Conservation (phyloP, 2,797 vertebrate species). For the Characodon lateralis region DNA sequence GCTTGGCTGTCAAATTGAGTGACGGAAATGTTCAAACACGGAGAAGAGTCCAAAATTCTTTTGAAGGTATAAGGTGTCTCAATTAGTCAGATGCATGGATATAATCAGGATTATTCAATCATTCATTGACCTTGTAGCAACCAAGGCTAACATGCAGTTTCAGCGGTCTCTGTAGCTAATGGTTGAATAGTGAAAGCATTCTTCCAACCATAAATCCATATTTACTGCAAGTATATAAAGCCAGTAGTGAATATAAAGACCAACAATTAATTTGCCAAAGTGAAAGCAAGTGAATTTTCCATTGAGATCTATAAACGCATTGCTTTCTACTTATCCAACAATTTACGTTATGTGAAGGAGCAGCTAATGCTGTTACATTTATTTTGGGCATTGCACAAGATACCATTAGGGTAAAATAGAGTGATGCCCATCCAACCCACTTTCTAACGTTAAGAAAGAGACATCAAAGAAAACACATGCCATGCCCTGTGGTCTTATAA, state of each 20-base stretch:
- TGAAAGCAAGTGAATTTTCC: neutral
- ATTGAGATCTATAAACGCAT: neutral
- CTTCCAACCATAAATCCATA: neutral
- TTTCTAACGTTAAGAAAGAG: conserved; percentile 13
- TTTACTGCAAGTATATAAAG: neutral
- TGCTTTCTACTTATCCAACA: neutral
- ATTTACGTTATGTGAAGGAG: neutral
- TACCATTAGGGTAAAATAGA: neutral
- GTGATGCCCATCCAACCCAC: neutral
- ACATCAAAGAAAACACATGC: conserved; percentile 34
- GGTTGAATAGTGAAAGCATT: neutral
- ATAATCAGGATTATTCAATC: neutral
- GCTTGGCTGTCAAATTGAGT: neutral
- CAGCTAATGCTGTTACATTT: neutral
- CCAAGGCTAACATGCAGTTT: neutral
- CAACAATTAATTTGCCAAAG: neutral
- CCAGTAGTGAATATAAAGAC: neutral
- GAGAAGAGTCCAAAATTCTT: neutral
- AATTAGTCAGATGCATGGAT: neutral
- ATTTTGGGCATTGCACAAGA: neutral
- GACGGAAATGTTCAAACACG: neutral
- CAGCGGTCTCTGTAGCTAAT: neutral
- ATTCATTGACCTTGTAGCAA: neutral
- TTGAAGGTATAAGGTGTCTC: neutral
- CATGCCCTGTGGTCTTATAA: conserved; percentile 8